Evolutionary conservation across 2,113 vertebrate genomes (phyloP).

Genomic region (Indicator indicator): DNA sequence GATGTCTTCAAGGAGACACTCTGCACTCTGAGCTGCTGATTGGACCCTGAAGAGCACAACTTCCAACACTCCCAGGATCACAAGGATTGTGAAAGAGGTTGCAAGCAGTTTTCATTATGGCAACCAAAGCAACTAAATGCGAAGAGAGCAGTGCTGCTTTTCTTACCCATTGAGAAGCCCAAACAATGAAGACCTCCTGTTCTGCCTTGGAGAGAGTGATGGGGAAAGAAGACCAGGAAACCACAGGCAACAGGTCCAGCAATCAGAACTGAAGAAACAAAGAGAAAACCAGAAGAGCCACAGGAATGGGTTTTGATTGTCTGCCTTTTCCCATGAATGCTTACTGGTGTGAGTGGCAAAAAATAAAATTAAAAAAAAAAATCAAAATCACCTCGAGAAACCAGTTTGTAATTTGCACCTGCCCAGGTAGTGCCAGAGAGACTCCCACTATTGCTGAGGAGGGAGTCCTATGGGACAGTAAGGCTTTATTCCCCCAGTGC

Average conservation of each 20-base stretch:
- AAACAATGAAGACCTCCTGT: not conserved
- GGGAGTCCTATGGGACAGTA: not conserved
- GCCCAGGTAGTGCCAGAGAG: not conserved
- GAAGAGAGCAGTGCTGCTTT: not conserved
- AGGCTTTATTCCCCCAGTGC: not conserved
- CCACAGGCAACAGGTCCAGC: not conserved
- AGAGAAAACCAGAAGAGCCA: not conserved
- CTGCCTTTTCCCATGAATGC: not conserved
- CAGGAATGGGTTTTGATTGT: fast-evolving
- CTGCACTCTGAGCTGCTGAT: not conserved
- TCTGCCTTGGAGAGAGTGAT: not conserved
- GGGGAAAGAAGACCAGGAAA: not conserved
- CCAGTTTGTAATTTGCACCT: not conserved
- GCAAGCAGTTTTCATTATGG: not conserved
- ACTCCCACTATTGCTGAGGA: not conserved
- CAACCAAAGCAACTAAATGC: not conserved
- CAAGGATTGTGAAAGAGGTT: not conserved
- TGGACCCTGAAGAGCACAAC: not conserved
- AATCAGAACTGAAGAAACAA: fast-evolving
- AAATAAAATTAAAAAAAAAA: not conserved
- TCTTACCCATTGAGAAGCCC: not conserved
- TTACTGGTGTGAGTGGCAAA: not conserved
- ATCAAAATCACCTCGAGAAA: not conserved
- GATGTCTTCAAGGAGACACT: not conserved
- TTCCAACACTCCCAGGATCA: fast-evolving